Evolutionary conservation across 2,888 invertebrate species (phyloP).

Genomic region (Spisula subtruncata): DNA sequence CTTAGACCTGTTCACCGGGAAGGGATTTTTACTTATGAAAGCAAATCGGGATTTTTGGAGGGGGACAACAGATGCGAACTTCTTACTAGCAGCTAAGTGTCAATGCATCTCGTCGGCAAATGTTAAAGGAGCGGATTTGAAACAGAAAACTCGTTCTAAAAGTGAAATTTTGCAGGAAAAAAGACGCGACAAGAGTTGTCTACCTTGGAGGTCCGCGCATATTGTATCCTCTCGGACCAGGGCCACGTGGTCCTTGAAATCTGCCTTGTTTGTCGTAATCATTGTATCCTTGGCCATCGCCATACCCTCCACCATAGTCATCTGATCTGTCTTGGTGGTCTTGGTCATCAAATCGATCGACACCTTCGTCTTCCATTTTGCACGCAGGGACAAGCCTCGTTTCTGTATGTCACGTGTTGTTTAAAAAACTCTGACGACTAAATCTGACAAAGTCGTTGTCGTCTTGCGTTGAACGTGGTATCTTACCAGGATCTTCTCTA

Average conservation of each 20-base stretch:
- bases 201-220: conserved; percentile 55
- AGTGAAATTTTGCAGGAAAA: too few species aligned
- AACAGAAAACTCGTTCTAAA: too few species aligned
- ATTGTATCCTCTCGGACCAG: conserved; percentile 58
- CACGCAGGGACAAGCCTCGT: conserved; percentile 57
- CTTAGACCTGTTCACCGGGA: too few species aligned
- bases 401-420: conserved; percentile 50
- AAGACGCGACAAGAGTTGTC: background rate
- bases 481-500: too few species aligned
- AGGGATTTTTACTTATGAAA: too few species aligned
- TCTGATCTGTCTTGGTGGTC: conserved; percentile 54
- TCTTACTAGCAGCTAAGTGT: too few species aligned
- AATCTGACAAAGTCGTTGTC: background rate
- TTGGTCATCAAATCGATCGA: conserved; percentile 50
- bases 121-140: too few species aligned
- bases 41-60: too few species aligned
- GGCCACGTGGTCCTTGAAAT: conserved; percentile 75
- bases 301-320: conserved; percentile 56
- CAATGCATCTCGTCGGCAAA: too few species aligned
- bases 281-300: conserved; percentile 62
- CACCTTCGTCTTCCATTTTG: conserved; percentile 55
- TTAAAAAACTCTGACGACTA: background rate
- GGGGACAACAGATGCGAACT: too few species aligned
- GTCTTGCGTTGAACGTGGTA: background rate
- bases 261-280: conserved; percentile 71